Base-by-base conservation (phyloP, 2,797 vertebrate genomes). In the Gobio occitaniae region DNA sequence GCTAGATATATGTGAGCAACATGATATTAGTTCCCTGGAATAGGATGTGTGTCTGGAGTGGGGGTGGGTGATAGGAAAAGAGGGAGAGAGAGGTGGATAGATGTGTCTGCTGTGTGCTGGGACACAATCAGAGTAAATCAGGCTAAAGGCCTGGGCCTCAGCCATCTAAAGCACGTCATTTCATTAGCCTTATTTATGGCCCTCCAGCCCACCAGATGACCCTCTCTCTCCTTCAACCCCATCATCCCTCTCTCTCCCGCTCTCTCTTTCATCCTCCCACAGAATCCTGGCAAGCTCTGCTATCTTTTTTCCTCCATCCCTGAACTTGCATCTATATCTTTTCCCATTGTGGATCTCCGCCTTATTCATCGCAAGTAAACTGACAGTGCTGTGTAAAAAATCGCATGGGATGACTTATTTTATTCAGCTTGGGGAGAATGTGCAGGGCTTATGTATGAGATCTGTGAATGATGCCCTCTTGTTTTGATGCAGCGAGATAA, bases 131-230 rank as follows among this genome's bases (percentile, higher is more conserved):
- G 92, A 93, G 95, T 95, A 95, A 95, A 95, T 96, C 95, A 95
- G 93, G 89, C 90, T 89, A 93, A 93, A 93, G 93, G 92, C 59
- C 65, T 93, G 90, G 93, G 93, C 92, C 91, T 91, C 92, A 91
- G 92, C 91, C 93, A 94, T 93, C 93, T 91, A 93, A 94, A 92
- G 93, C 94, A 93, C 90, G 91, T 92, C 94, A 95, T 95, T 95
- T 95, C 95, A 95, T 95, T 95, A 94, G 93, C 92, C 93, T 95
- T 95, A 95, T 96, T 96, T 96, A 96, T 95, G 92, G 92, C 88
- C 91, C 89, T 88, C 89, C 85, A 92, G 91, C 91, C 70, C 83
- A 65, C 66, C 47, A 77, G 82, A 81, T 88, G 74, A 86, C 83
- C 82, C 84, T 92, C 93, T 94, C 90, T 89, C 89, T 87, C 86